Evolutionary conservation across 92 coral and sea anemone species (phyloP), one percentile per base, ranked within the genome.

Genomic region (Epizoanthus stellaris): DNA sequence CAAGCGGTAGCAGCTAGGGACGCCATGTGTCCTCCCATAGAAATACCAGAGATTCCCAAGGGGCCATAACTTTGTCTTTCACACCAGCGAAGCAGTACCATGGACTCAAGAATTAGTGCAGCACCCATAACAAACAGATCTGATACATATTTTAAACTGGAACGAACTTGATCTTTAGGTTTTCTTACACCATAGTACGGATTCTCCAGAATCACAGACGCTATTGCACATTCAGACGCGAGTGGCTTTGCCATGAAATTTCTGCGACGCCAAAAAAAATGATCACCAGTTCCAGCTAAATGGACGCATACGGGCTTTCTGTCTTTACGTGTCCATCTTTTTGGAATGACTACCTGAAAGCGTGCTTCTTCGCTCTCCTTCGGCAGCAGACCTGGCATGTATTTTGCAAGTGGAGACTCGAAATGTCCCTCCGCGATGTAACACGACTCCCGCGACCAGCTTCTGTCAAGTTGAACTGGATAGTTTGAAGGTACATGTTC

Each of bases 11-110:
- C 95, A 65, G 99, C 99, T n/a, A 96, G 82, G 17, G 99, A 96
- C 8, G 99, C 99, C 98, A 95, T 96, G 75, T 96, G 94, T 8
- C 99, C 99, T 38, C 99, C 99, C 98, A 96, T 92, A 4, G 99
- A 96, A 56, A 96, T 90, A 10, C 99, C 99, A 60, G 95, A 94
- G 60, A 96, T 79, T 23, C 94, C 99, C 67, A 96, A 58, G 36
- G 99, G 99, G 4, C 95, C 97, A 84, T 72, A 96, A 2, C 98
- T 98, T 57, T 95, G 94, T 10, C 90, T 75, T 67, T 92, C 93
- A 62, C 99, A 88, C 99, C 99, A 96, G 47, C 93, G 90, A 9
- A 96, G 77, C 16, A 96, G 83, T 14, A 96, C 97, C 39, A 92
- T 88, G 0, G 98, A 92, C 79, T 96, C 99, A 20, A 94, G 81